phyloP scores from a whole-genome alignment of 2,888 invertebrate genomes.

The Catonia carolina region DNA sequence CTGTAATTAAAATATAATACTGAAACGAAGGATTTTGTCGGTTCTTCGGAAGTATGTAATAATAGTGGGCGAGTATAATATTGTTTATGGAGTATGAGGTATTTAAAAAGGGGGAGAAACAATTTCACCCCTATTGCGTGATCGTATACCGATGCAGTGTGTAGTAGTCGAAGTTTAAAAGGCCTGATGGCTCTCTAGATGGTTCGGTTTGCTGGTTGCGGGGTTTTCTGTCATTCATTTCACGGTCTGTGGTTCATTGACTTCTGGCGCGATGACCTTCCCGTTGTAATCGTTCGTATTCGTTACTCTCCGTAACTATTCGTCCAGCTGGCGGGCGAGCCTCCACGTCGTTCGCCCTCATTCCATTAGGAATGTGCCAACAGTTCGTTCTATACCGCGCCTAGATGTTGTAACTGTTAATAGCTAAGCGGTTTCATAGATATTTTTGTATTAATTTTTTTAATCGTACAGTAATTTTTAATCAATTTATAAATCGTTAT shows the following conservation, averaged over 20 bases:
- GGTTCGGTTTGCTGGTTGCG: background rate
- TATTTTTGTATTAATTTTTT: background rate
- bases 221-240: slow-evolving; percentile 5
- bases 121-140: too few species aligned
- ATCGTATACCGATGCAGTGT: too few species aligned
- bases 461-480: background rate
- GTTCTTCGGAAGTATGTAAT: too few species aligned
- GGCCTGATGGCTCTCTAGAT: too few species aligned
- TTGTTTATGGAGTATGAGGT: too few species aligned
- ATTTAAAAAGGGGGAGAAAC: too few species aligned
- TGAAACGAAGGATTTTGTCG: too few species aligned
- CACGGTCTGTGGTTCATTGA: slow-evolving; percentile 2
- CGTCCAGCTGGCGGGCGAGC: background rate
- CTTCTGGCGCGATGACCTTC: slow-evolving; percentile 12
- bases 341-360: slow-evolving; percentile 14
- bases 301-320: background rate
- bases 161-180: too few species aligned
- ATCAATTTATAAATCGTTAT: background rate
- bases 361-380: slow-evolving; percentile 11
- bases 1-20: too few species aligned
- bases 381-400: slow-evolving; percentile 10
- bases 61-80: too few species aligned
- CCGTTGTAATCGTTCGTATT: background rate
- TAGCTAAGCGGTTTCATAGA: background rate
- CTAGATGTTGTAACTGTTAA: slow-evolving; percentile 1